Evolutionary conservation across 1,140 invertebrate genomes (phyloP), one percentile per base, ranked within the genome.

Genomic region (Drosophila tsacasi): DNA sequence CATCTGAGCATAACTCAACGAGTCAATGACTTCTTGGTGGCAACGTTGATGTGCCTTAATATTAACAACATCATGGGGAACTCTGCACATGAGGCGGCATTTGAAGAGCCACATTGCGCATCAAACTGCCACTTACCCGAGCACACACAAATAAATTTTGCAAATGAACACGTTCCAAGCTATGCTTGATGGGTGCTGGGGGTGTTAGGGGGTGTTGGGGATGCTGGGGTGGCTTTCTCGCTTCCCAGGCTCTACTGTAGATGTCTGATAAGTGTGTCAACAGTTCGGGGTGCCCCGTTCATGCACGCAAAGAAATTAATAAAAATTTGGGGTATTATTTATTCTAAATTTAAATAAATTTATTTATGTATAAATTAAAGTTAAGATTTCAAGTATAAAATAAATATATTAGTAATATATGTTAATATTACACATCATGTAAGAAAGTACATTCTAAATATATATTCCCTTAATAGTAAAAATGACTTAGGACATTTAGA

Each of bases 21-120:
- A 92, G 91, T 92, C 91, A 92, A 92, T 92, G 91, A 92, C 91
- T 92, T 92, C 87, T 92, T 91, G 91, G 91, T 92, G 83, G 83
- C 84, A 83, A 89, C 84, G 83, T 83, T 92, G 91, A 91, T 92
- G 90, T 90, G 91, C 86, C 89, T 92, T 92, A 92, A 89, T 92
- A 92, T 92, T 85, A 89, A 85, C 91, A 92, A 83, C 90, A 91
- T 69, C 69, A 52, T 40, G 58, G 49, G 67, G 77, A 60, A 54
- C 66, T 79, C 69, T 71, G 79, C 79, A 82, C 52, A 78, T 68
- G 72, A 73, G 64, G 80, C 72, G 72, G 76, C 80, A 80, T 83
- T 89, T 89, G 85, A 84, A 89, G 83, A 84, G 83, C 32, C 81
- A 90, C 85, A 90, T 91, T 90, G 85, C 85, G 85, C 85, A 89